These are phyloP conservation scores for Scalopus aquaticus DNA, from an alignment of 2,113 vertebrate species.

Conservation along the genomic window DNA sequence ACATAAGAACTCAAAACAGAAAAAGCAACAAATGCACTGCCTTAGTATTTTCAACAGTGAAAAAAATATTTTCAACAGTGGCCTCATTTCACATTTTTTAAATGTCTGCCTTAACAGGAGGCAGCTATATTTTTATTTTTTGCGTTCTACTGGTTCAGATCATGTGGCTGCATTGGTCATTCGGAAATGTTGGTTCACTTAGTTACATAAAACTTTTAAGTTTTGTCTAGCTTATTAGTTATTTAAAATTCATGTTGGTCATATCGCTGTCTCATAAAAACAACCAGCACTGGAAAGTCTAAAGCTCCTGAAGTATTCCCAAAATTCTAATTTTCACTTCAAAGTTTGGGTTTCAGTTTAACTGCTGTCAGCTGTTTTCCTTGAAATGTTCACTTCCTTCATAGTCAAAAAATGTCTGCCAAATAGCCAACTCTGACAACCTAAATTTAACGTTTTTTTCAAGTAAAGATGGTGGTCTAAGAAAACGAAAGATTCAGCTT, in stretches of 20 bases:
- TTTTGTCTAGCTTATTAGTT: background rate
- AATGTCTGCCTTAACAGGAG: background rate
- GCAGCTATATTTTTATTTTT: background rate
- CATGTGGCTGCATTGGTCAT: background rate
- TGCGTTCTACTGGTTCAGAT: background rate
- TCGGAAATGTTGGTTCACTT: background rate
- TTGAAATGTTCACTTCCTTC: background rate
- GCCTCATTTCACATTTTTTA: background rate
- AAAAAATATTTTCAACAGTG: no score
- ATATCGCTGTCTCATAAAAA: background rate
- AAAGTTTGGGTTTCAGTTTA: background rate
- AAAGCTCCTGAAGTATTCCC: background rate
- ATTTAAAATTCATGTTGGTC: background rate
- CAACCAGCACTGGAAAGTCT: background rate
- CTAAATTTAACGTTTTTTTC: background rate
- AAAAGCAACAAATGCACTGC: background rate
- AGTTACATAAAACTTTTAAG: background rate
- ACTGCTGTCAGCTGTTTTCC: background rate
- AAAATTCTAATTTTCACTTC: constrained; percentile 16
- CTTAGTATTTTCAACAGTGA: constrained; percentile 12
- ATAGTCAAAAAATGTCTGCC: background rate
- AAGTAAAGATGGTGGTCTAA: background rate
- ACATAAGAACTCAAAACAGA: background rate
- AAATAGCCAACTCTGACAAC: background rate
- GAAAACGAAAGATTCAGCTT: background rate